Evolutionary conservation across 2,797 vertebrate genomes (phyloP).

Genomic region (Pseudomugil gertrudae): DNA sequence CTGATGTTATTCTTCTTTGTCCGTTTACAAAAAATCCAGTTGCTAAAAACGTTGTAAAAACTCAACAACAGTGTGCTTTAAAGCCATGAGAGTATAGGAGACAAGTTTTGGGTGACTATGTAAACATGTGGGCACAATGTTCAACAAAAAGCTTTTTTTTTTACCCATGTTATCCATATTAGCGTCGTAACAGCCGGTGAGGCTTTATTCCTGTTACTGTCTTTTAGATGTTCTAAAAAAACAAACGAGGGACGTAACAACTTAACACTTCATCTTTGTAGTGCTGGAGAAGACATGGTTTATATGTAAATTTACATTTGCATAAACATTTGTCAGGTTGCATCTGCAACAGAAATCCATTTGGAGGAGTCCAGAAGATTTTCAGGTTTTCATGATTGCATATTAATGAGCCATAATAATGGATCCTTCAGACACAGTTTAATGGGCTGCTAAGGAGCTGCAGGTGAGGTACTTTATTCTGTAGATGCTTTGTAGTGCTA

Average conservation of each 20-base stretch:
- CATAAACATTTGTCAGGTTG: slow-evolving; percentile 23
- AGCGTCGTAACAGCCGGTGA: slow-evolving; percentile 29
- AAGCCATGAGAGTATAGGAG: slow-evolving; percentile 35
- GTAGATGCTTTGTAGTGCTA: slow-evolving; percentile 31
- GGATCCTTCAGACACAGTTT: slow-evolving; percentile 29
- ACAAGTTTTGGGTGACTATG: slow-evolving; percentile 25
- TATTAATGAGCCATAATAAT: slow-evolving; percentile 30
- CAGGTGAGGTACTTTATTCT: slow-evolving; percentile 33
- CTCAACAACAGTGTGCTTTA: slow-evolving; percentile 36
- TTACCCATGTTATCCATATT: slow-evolving; percentile 29
- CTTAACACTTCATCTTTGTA: slow-evolving; percentile 22
- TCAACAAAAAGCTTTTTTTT: slow-evolving; percentile 19
- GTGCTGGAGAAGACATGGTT: slow-evolving; percentile 9
- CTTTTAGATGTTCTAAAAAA: slow-evolving; percentile 35
- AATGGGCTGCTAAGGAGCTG: slow-evolving; percentile 30
- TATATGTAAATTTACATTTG: slow-evolving; percentile 22
- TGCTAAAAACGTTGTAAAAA: slow-evolving; percentile 41
- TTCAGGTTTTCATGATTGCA: slow-evolving; percentile 35
- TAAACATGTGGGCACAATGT: slow-evolving; percentile 30
- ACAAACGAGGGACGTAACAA: slow-evolving; percentile 15
- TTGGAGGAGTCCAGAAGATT: slow-evolving; percentile 16
- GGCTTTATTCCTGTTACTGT: slow-evolving; percentile 22
- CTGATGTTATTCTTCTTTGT: slow-evolving; percentile 42
- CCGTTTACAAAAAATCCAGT: slow-evolving; percentile 42
- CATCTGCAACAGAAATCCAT: slow-evolving; percentile 17